Conservation (phyloP, 2,888 invertebrate species). For the Galeopsomyia nigrocyanea region DNA sequence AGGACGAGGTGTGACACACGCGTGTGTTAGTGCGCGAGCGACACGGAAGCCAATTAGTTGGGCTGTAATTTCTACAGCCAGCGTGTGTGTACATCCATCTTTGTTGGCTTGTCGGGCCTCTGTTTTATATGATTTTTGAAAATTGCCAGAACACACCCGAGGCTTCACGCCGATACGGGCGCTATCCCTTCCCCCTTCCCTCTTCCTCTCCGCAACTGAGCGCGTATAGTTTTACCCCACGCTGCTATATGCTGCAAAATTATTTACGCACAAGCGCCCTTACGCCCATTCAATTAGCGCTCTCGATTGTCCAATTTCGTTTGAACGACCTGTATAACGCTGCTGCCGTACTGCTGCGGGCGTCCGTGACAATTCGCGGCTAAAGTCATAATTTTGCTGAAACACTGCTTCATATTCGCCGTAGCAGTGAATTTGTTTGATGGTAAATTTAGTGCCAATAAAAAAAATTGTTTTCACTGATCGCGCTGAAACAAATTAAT, state of each 20-base stretch:
- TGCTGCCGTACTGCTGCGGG: not conserved
- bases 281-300: conserved; percentile 28
- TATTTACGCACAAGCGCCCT: conserved; percentile 7
- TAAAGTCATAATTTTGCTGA: too few species aligned
- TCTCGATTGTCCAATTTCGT: conserved; percentile 18
- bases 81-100: not conserved
- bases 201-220: not conserved
- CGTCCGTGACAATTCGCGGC: too few species aligned
- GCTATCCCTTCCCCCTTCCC: not conserved
- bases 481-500: too few species aligned
- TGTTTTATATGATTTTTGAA: conserved; percentile 35
- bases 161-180: not conserved
- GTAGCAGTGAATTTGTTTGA: not conserved
- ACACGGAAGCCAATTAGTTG: conserved; percentile 44
- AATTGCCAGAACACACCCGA: not conserved
- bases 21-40: conserved; percentile 22
- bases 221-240: not conserved
- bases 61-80: conserved; percentile 28
- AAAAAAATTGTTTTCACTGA: too few species aligned
- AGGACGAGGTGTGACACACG: not conserved
- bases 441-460: too few species aligned
- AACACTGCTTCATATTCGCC: too few species aligned
- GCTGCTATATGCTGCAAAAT: conserved; percentile 3
- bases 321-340: not conserved
- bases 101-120: not conserved